These are phyloP conservation scores for Eulithis testata DNA, from an alignment of 2,888 invertebrate species.

Conservation along the genomic window DNA sequence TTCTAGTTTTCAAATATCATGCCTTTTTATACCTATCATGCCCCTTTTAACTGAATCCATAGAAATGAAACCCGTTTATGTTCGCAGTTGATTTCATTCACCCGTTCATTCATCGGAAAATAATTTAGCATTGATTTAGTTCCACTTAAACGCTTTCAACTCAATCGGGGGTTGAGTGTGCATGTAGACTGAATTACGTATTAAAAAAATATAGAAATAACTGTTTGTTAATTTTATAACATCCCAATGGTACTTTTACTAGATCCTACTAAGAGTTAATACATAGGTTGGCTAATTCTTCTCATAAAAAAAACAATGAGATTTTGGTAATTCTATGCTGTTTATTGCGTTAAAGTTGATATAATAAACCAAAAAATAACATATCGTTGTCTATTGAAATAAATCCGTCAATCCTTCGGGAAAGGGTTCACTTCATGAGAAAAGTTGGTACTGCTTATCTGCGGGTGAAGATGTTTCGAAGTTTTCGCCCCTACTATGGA, in stretches of 20 bases:
- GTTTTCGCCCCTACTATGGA: conserved; percentile 41
- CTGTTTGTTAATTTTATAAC: too few relatives aligned
- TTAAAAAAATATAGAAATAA: too few relatives aligned
- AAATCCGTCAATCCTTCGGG: conserved; percentile 17
- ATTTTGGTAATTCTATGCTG: too few relatives aligned
- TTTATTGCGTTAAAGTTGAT: too few relatives aligned
- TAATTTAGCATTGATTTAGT: conserved; percentile 22
- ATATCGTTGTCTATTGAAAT: conserved; percentile 21
- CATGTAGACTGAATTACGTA: not conserved
- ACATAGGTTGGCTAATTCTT: too few relatives aligned
- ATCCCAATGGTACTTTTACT: too few relatives aligned
- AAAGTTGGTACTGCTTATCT: conserved; percentile 50
- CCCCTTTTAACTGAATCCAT: conserved; percentile 2
- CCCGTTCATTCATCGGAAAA: conserved; percentile 23
- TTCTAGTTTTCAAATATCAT: too few relatives aligned
- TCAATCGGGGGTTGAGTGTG: not conserved
- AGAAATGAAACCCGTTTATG: conserved; percentile 13
- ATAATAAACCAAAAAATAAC: not conserved
- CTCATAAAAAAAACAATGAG: too few relatives aligned
- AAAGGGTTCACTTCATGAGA: conserved; percentile 40
- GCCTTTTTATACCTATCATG: not conserved
- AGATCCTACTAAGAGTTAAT: too few relatives aligned
- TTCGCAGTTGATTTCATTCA: conserved; percentile 13
- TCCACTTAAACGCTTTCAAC: conserved; percentile 9
- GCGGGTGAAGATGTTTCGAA: conserved; percentile 40